phyloP scores from a whole-genome alignment of 2,888 invertebrate genomes.

The Sialis fuliginosa region DNA sequence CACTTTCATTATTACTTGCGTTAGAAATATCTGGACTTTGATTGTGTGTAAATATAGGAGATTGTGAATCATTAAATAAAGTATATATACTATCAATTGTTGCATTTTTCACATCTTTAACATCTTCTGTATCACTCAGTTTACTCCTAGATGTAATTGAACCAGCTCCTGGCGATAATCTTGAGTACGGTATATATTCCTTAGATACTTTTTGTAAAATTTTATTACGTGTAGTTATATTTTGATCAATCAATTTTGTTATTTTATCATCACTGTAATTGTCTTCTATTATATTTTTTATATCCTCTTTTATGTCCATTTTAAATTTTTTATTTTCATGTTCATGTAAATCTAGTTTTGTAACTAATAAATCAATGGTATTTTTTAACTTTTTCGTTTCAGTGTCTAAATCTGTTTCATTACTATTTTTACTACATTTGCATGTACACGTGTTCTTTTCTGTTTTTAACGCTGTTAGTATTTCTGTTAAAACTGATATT shows the following conservation, averaged over 20 bases:
- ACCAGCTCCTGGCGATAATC: conserved; percentile 29
- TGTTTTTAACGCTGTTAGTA: too few relatives aligned
- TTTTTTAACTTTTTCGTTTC: conserved; percentile 1
- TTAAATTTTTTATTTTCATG: conserved; percentile 15
- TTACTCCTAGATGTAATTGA: conserved; percentile 7
- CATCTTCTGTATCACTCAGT: background rate
- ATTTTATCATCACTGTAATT: background rate
- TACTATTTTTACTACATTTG: too few relatives aligned
- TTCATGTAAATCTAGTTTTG: conserved; percentile 25
- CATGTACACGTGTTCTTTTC: too few relatives aligned
- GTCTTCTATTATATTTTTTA: background rate
- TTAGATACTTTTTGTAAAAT: conserved; percentile 18
- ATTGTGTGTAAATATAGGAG: background rate
- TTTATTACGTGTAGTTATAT: conserved; percentile 6
- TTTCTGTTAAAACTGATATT: too few relatives aligned
- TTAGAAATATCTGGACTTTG: background rate
- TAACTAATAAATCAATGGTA: conserved; percentile 26
- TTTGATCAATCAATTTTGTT: background rate
- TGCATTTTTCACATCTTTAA: background rate
- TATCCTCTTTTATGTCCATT: background rate
- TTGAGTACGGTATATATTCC: conserved; percentile 31
- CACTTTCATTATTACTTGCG: background rate
- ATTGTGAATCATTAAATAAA: background rate
- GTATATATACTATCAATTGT: background rate
- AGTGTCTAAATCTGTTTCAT: background rate